Evolutionary conservation across 2,113 vertebrate genomes (phyloP), one percentile per base, ranked within the genome.

Genomic region (Accipiter virgatus): DNA sequence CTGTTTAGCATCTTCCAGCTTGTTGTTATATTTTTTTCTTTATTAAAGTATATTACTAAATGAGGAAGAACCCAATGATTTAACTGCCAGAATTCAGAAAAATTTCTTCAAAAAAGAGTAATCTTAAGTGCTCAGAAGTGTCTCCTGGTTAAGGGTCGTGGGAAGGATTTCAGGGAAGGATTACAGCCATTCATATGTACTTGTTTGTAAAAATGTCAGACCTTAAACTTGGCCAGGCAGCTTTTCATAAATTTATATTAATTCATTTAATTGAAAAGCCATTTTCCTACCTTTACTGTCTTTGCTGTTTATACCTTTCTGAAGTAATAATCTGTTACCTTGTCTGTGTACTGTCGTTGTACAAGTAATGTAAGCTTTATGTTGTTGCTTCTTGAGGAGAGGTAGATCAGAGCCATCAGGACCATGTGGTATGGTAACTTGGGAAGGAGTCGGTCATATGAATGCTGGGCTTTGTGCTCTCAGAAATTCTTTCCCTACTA

Each of bases 91-190:
- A 52, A 48, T 48, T 71, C 15, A 43, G 45, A 27, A 40, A 53
- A 31, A n/a, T 4, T 18, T 71, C 0, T 55, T 87, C 10, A 18
- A 4, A 78, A 74, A 80, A 27, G 3, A 40, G 3, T 40, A 18
- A 20, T n/a, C 5, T 16, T 4, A 32, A 22, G 17, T 38, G 15
- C 58, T 91, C 8, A 40, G 31, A 40, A 66, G 36, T 32, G 23
- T 55, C 13, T 59, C 6, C 61, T 82, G 25, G 16, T 15, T 74
- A 56, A 48, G n/a, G 18, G 7, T 19, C 0, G 0, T 20, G 13
- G 72, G 16, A 80, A 45, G 38, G 21, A 34, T 65, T 75, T 81
- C 13, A 38, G 32, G 32, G 32, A 48, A 32, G 40, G 34, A 48
- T 91, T 89, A 7, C 31, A 66, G 25, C 19, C 9, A 7, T 84